Evolutionary conservation across 2,797 vertebrate genomes (phyloP).

Genomic region (Myoxocephalus aenaeus): DNA sequence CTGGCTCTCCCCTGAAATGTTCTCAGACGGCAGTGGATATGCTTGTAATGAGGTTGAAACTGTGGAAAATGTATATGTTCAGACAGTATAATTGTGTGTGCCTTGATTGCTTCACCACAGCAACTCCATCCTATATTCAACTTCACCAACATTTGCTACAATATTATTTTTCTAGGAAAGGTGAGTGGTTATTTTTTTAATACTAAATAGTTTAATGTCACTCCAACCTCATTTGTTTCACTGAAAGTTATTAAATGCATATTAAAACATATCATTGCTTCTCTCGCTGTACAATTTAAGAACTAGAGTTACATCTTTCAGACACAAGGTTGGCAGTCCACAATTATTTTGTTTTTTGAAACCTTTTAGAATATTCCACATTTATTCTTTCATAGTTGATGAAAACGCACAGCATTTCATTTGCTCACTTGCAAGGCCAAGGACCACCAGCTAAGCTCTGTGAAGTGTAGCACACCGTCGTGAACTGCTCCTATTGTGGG

Average conservation of each 20-base stretch:
- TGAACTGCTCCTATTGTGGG: conserved; percentile 52
- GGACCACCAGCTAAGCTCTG: conserved; percentile 62
- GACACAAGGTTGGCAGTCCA: neutral
- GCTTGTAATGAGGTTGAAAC: conserved; percentile 60
- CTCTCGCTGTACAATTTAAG: neutral
- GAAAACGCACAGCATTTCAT: conserved; percentile 24
- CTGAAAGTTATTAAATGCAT: conserved; percentile 28
- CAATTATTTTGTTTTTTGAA: neutral
- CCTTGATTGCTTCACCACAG: conserved; percentile 55
- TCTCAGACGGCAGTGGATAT: conserved; percentile 62
- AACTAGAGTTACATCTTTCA: neutral
- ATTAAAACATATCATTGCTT: conserved; percentile 27
- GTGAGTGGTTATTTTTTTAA: conserved; percentile 22
- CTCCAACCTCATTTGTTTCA: conserved; percentile 27
- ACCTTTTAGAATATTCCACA: neutral
- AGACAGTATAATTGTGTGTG: conserved; percentile 48
- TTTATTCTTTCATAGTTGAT: conserved; percentile 22
- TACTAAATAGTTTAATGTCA: conserved; percentile 1
- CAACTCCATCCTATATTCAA: conserved; percentile 19
- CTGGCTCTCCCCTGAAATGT: conserved; percentile 57
- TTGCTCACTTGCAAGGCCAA: neutral
- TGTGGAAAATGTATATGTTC: conserved; percentile 57
- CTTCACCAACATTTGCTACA: conserved; percentile 8
- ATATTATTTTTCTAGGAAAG: conserved; percentile 34
- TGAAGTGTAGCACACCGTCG: conserved; percentile 42